Conservation (phyloP, 2,113 vertebrate genomes). For the Macrotis lagotis region DNA sequence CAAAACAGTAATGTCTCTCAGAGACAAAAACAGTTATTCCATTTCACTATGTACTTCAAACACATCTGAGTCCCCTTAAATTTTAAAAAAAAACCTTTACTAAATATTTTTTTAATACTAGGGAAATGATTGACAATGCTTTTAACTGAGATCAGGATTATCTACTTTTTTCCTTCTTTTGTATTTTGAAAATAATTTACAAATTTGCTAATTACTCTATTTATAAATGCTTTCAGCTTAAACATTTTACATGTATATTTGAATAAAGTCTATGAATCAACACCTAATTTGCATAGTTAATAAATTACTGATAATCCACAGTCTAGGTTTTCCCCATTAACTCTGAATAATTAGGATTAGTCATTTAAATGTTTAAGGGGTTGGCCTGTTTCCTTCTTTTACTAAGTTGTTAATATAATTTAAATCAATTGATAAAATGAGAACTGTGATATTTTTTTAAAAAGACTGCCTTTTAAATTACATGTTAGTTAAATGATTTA, state of each 20-base stretch:
- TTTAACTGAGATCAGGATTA: background rate
- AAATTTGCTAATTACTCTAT: conserved; percentile 22
- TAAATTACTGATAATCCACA: conserved; percentile 6
- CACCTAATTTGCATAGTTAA: conserved; percentile 26
- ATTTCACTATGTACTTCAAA: background rate
- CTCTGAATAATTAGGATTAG: background rate
- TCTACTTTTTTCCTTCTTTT: background rate
- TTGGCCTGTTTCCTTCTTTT: background rate
- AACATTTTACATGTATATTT: conserved; percentile 5
- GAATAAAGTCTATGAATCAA: conserved; percentile 20
- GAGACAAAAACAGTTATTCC: background rate
- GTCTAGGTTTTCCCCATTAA: background rate
- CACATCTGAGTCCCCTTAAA: background rate
- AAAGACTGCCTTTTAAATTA: conserved; percentile 17
- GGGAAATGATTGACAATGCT: background rate
- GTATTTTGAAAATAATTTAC: background rate
- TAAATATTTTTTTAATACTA: background rate
- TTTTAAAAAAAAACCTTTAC: background rate
- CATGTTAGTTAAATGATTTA: conserved; percentile 9
- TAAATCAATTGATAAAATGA: background rate
- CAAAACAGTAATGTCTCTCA: background rate
- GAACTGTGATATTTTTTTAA: background rate
- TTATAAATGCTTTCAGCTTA: conserved; percentile 23
- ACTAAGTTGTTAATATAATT: background rate
- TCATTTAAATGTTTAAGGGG: conserved; percentile 8